Conservation (phyloP, 2,113 vertebrate species). For the Amphiprion percula region DNA sequence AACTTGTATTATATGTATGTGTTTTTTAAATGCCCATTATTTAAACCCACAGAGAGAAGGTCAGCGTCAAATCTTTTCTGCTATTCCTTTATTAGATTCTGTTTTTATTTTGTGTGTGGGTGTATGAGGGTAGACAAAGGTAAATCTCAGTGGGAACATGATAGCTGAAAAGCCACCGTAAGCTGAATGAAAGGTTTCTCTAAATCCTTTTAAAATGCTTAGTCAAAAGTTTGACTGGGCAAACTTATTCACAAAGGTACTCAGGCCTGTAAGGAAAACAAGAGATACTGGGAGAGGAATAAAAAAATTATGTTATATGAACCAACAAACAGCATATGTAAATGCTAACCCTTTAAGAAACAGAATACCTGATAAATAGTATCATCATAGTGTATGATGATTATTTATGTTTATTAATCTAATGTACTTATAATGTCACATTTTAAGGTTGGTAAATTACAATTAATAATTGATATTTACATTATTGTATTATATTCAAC, state of each 20-base stretch:
- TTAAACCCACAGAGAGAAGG: slow-evolving; percentile 18
- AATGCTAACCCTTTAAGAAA: background rate
- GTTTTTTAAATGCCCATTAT: slow-evolving; percentile 15
- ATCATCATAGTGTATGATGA: no score
- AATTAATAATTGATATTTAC: no score
- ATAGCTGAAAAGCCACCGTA: slow-evolving; percentile 22
- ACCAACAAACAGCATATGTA: no score
- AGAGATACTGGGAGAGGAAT: background rate
- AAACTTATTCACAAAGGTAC: slow-evolving; percentile 9
- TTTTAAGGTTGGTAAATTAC: no score
- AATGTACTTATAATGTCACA: no score
- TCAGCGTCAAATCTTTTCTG: background rate
- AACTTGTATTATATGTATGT: background rate
- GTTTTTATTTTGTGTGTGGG: slow-evolving; percentile 19
- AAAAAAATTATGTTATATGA: background rate
- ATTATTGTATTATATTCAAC: no score
- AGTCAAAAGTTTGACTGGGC: slow-evolving; percentile 26
- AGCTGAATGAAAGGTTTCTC: slow-evolving; percentile 49
- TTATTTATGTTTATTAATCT: no score
- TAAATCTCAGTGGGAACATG: slow-evolving; percentile 32
- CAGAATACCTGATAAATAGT: no score
- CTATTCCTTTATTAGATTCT: slow-evolving; percentile 45
- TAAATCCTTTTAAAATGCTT: slow-evolving; percentile 41
- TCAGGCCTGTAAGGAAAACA: background rate
- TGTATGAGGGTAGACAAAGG: slow-evolving; percentile 13